Evolutionary conservation across 2,797 vertebrate genomes (phyloP), one percentile per base, ranked within the genome.

Genomic region (Caiman crocodilus): DNA sequence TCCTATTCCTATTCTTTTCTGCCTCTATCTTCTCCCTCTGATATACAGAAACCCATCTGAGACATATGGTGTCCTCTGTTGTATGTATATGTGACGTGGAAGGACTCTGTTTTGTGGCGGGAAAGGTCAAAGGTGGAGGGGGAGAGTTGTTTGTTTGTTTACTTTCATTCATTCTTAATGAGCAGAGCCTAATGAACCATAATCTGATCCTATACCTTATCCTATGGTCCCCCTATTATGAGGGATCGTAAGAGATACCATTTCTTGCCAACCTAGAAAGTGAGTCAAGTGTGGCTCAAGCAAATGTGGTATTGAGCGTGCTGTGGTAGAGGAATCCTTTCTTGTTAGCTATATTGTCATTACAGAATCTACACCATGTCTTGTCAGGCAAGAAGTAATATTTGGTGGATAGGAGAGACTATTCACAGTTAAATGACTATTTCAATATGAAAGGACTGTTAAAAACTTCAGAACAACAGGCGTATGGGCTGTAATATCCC

Each of bases 391-490:
- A 90, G 77, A 83, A 88, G 57, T 87, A 57, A 61, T 6, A 16
- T 71, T 87, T 35, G 5, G 56, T 73, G 84, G 90, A 12, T 75
- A 67, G 11, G 13, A 73, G 69, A 25, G 25, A 42, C 8, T 25
- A 50, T 26, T 75, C 59, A 50, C 79, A 92, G 90, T 76, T 75
- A 88, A 90, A 32, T 4, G 81, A 89, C 15, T 71, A 30, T 79
- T 90, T 74, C 61, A 63, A 65, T 92, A 82, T 83, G 81, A 65
- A 94, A 94, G 50, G 17, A 5, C 65, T 92, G 82, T 67, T 93
- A 75, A 79, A 93, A 92, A 85, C 77, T 75, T 86, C 79, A 7
- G 12, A 79, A 7, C 35, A 75, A 61, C 21, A 73, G 57, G 63
- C 69, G 13, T 65, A 58, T 20, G 21, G 85, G 50, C 82, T 93